A percentile compares a stretch with the other conserved stretches of the same genome.
Conservation (phyloP, 2,113 vertebrate genomes). For the Parus major region DNA sequence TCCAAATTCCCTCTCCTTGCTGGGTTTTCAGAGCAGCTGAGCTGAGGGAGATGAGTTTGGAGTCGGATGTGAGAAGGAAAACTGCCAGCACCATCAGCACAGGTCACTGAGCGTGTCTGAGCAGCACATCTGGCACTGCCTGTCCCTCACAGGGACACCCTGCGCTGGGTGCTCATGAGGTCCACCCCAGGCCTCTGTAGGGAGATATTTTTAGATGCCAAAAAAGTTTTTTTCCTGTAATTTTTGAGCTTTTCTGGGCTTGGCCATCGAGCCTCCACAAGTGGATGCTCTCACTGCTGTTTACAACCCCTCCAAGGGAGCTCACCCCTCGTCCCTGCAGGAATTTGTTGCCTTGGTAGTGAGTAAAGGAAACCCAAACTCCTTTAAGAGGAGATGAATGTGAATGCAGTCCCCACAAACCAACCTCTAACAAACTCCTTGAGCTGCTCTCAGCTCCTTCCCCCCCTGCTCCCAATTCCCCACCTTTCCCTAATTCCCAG, state of each 20-base stretch:
- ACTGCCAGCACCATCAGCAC: background rate
- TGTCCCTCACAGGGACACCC: background rate
- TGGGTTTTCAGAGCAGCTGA: background rate
- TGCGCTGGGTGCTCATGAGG: rapidly evolving
- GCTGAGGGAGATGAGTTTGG: background rate
- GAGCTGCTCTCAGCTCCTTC: background rate
- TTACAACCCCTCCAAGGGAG: background rate
- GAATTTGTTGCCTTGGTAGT: constrained; percentile 50
- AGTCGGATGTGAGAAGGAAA: background rate
- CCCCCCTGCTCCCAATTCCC: background rate
- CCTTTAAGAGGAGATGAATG: background rate
- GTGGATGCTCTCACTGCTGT: background rate
- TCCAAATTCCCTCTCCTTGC: background rate
- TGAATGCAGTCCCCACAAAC: background rate
- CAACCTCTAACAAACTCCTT: background rate
- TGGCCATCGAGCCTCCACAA: background rate
- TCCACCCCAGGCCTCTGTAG: rapidly evolving
- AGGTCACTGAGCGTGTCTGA: rapidly evolving
- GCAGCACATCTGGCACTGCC: background rate
- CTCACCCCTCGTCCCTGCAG: background rate
- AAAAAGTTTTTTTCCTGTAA: background rate
- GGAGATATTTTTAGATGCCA: background rate
- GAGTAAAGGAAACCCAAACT: background rate
- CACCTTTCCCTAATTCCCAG: background rate
- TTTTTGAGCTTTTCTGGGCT: background rate